Evolutionary conservation across 1,140 invertebrate genomes (phyloP).

Genomic region (Ridgeia piscesae): DNA sequence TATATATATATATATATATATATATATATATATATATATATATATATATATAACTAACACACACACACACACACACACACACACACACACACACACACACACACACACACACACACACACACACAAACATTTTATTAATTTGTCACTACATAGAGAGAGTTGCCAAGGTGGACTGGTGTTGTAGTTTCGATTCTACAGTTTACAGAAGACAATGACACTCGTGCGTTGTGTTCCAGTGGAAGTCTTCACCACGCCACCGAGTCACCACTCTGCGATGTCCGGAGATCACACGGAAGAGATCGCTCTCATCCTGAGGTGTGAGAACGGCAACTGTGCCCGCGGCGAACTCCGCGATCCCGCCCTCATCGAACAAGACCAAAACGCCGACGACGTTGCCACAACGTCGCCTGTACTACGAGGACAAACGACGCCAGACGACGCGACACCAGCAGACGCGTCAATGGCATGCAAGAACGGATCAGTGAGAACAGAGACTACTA

Average conservation of each 20-base stretch:
- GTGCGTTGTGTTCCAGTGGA: neutral
- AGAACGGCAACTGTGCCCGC: neutral
- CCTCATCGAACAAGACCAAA: neutral
- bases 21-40: too few relatives aligned
- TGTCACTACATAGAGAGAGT: too few relatives aligned
- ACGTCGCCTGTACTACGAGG: neutral
- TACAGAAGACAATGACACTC: neutral
- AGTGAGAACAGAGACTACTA: neutral
- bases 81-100: too few relatives aligned
- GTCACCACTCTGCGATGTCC: neutral
- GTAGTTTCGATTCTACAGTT: neutral
- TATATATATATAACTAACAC: too few relatives aligned
- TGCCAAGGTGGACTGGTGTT: neutral
- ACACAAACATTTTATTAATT: too few relatives aligned
- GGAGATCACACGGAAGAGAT: neutral
- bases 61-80: too few relatives aligned
- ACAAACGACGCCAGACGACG: neutral
- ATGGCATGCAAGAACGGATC: neutral
- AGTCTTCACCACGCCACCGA: neutral
- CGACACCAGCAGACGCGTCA: neutral
- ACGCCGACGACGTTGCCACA: neutral
- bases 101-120: too few relatives aligned
- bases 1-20: too few relatives aligned
- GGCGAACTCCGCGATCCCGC: neutral
- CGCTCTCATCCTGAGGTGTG: neutral